Conservation (phyloP, 2,113 vertebrate species). For the Equus quagga region DNA sequence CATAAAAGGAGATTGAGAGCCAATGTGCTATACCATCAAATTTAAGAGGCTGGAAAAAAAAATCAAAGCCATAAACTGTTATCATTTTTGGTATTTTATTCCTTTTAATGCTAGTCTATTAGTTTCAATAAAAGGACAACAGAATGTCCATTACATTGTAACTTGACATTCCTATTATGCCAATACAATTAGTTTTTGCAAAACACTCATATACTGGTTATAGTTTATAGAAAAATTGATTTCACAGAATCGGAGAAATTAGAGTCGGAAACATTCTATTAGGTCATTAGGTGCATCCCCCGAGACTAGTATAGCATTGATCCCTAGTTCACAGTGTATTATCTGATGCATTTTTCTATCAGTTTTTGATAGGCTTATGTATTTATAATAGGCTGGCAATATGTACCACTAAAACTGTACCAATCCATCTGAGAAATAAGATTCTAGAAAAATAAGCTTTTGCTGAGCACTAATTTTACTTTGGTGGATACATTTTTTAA, state of each 20-base stretch:
- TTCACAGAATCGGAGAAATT: slow-evolving; percentile 80
- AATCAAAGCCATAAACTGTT: slow-evolving; percentile 44
- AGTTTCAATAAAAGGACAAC: slow-evolving; percentile 77
- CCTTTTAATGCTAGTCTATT: slow-evolving; percentile 66
- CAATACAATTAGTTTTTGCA: slow-evolving; percentile 70
- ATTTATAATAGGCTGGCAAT: slow-evolving; percentile 67
- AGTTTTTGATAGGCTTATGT: slow-evolving; percentile 72
- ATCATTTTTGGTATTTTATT: slow-evolving; percentile 65
- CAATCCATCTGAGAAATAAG: slow-evolving; percentile 75
- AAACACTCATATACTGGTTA: slow-evolving; percentile 55
- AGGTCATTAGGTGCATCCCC: slow-evolving; percentile 67
- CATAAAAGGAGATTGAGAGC: slow-evolving; percentile 75
- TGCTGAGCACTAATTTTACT: slow-evolving; percentile 71
- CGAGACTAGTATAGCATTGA: slow-evolving; percentile 60
- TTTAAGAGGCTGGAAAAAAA: slow-evolving; percentile 48
- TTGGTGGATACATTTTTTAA: slow-evolving; percentile 82
- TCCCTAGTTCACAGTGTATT: slow-evolving; percentile 69
- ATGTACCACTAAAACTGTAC: slow-evolving; percentile 70
- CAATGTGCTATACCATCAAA: slow-evolving; percentile 56
- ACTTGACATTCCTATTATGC: slow-evolving; percentile 66
- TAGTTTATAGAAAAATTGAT: slow-evolving; percentile 82
- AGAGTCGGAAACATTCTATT: slow-evolving; percentile 79
- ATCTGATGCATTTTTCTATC: slow-evolving; percentile 69
- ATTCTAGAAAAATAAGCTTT: slow-evolving; percentile 78
- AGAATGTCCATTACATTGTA: slow-evolving; percentile 64